These are phyloP conservation scores for Tyrannus savana DNA, from an alignment of 2,113 vertebrate genomes.

Conservation along the genomic window DNA sequence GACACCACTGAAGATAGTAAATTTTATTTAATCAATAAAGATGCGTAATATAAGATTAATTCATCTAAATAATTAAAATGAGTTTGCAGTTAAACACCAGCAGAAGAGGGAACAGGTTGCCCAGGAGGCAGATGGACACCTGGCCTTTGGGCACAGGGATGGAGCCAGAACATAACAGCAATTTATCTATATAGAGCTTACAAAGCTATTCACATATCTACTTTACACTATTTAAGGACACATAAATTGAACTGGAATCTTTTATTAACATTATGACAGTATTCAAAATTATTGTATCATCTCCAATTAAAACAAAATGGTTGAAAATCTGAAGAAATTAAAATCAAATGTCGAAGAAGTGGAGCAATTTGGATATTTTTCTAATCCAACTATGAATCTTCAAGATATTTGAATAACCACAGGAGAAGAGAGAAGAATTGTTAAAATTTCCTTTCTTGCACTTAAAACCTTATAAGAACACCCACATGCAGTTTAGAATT, in stretches of 20 bases:
- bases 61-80: not conserved
- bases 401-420: not conserved
- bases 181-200: not conserved
- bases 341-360: not conserved
- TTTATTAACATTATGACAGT: not conserved
- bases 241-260: not conserved
- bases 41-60: not conserved
- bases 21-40: not conserved
- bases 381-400: not conserved
- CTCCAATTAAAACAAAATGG: not conserved
- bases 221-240: not conserved
- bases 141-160: not conserved
- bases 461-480: not conserved
- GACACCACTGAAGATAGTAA: not conserved
- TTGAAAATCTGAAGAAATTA: not conserved
- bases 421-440: not conserved
- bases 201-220: not conserved
- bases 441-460: not conserved
- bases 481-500: not conserved
- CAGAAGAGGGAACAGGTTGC: not conserved
- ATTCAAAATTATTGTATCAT: not conserved
- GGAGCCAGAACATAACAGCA: not conserved
- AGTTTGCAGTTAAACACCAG: not conserved
- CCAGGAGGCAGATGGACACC: not conserved
- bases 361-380: not conserved